Conservation (phyloP, 2,888 invertebrate species). For the Oegoconia quadripuncta region DNA sequence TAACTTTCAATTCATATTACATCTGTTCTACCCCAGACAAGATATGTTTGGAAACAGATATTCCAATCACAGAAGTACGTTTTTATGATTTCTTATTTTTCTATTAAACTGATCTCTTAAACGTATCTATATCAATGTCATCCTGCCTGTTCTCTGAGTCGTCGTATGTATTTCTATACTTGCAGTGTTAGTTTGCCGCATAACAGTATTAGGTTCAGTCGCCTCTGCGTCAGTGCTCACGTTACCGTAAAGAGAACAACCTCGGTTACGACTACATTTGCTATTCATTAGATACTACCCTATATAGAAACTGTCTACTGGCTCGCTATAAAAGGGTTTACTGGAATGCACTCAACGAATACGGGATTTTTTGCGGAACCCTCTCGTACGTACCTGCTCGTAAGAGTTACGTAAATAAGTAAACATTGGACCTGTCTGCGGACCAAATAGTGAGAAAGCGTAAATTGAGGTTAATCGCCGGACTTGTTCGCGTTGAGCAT, state of each 20-base stretch:
- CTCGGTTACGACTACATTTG: conserved; percentile 53
- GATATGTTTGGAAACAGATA: too few species aligned
- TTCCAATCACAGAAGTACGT: too few species aligned
- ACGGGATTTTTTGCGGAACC: conserved; percentile 40
- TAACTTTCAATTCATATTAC: too few species aligned
- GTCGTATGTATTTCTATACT: too few species aligned
- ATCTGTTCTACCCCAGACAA: too few species aligned
- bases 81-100: too few species aligned
- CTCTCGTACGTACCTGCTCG: too few species aligned
- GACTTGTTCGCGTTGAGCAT: neutral
- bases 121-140: too few species aligned
- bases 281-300: conserved; percentile 65
- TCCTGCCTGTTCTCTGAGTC: too few species aligned
- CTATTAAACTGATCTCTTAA: too few species aligned
- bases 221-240: conserved; percentile 31
- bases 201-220: conserved; percentile 31
- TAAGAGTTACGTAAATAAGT: conserved; percentile 49
- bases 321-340: conserved; percentile 46
- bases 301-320: conserved; percentile 54
- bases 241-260: conserved; percentile 44
- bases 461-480: conserved; percentile 7
- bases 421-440: conserved; percentile 9
- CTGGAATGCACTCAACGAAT: conserved; percentile 39
- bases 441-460: conserved; percentile 7
- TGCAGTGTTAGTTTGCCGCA: conserved; percentile 7